A percentile compares a stretch with the other conserved stretches of the same genome.
These are phyloP conservation scores for Labia minor DNA, from an alignment of 2,888 invertebrate species.

Conservation along the genomic window DNA sequence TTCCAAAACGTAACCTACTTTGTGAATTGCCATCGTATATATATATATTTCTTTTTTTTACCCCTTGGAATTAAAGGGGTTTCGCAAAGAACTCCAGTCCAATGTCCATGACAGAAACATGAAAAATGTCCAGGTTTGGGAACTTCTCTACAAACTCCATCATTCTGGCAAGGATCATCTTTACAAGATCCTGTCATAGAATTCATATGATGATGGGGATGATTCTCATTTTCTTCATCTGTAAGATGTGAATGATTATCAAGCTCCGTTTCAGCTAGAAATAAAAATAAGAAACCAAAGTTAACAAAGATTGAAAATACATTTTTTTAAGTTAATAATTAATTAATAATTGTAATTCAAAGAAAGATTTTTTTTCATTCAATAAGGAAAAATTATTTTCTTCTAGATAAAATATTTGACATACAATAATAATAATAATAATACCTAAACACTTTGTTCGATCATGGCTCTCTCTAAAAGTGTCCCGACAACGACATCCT, in stretches of 20 bases:
- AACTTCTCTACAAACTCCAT: conserved; percentile 63
- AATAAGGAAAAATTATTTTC: too few species aligned
- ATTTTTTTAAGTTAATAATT: too few species aligned
- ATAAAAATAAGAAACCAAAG: conserved; percentile 20
- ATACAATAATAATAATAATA: too few species aligned
- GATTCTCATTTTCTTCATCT: background rate
- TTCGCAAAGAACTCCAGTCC: conserved; percentile 64
- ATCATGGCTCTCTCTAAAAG: conserved; percentile 51
- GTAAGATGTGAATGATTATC: background rate
- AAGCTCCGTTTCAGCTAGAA: conserved; percentile 33
- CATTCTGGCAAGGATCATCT: conserved; percentile 57
- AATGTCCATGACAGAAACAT: conserved; percentile 59
- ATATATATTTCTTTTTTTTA: too few species aligned
- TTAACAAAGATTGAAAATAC: conserved; percentile 29
- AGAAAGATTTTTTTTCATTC: too few species aligned
- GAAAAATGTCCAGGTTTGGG: conserved; percentile 55
- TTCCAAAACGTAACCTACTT: too few species aligned
- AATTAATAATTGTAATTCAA: conserved; percentile 16
- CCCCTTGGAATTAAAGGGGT: conserved; percentile 30
- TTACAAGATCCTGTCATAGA: conserved; percentile 28
- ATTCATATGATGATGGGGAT: background rate
- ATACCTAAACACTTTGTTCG: conserved; percentile 52
- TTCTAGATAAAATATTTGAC: too few species aligned
- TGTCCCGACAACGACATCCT: conserved; percentile 62
- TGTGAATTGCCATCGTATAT: too few species aligned